Evolutionary conservation across 2,113 vertebrate species (phyloP).

Genomic region (Tichodroma muraria): DNA sequence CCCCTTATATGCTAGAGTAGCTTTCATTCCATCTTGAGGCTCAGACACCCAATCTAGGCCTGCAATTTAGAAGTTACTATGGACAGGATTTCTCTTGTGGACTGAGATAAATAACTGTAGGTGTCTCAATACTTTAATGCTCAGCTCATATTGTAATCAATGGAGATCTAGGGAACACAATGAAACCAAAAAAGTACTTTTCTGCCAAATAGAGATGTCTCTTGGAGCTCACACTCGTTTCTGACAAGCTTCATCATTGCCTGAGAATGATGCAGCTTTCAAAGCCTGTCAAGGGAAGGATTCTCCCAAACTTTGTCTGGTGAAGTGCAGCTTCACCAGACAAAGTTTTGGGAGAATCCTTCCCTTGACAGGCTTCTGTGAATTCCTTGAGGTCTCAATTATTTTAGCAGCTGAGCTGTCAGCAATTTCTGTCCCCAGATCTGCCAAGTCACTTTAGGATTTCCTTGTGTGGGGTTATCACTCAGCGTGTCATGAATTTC

Average conservation of each 20-base stretch:
- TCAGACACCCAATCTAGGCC: not conserved
- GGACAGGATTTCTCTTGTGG: not conserved
- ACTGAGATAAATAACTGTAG: not conserved
- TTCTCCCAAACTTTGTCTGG: not conserved
- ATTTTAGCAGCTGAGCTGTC: not conserved
- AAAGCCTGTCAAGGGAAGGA: too few species aligned
- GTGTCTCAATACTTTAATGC: not conserved
- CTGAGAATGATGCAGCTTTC: too few species aligned
- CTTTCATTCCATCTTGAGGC: not conserved
- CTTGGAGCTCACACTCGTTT: not conserved
- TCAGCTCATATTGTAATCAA: not conserved
- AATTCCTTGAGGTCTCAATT: not conserved
- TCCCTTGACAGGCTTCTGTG: not conserved
- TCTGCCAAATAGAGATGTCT: not conserved
- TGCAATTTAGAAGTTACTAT: not conserved
- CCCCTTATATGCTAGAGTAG: not conserved
- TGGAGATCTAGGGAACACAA: not conserved
- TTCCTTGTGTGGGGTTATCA: not conserved
- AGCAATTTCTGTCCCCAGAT: not conserved
- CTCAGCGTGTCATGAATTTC: not conserved
- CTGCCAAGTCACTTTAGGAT: not conserved
- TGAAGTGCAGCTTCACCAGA: not conserved
- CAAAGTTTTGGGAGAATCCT: not conserved
- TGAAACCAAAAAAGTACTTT: not conserved
- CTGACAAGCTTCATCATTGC: not conserved